Base-by-base conservation (phyloP, 2,797 vertebrate species). In the Chloroceryle amazona region DNA sequence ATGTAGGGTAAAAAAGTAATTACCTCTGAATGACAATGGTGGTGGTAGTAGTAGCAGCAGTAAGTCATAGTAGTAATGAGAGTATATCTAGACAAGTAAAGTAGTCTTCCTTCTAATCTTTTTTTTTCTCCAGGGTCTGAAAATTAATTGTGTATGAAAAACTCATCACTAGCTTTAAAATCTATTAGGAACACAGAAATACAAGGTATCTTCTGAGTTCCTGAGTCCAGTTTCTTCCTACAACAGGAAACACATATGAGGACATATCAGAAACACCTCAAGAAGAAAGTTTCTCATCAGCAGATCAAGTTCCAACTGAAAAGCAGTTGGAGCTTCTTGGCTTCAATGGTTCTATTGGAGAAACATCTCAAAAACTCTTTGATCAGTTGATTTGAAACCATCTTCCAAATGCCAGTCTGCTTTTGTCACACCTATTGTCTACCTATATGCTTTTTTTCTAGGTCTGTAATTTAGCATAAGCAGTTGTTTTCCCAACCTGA, bases 221-320 rank as follows among this genome's bases (percentile, higher is more conserved):
- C 72, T 89, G 51, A 61, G 28, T 80, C 35, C 67, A 82, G 1
- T 18, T 3, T 73, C 55, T 86, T 90, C 55, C 60, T 80, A 52
- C 37, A 52, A 35, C 8, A 66, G 51, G 66, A 90, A 83, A 84
- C 3, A 3, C 20, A 22, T 9, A 76, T 10, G 20, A 72, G 20
- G 37, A 75, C 0, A 0, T 60, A 76, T 57, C 62, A 89, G 66
- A 92, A 94, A 92, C 58, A 60, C 58, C 58, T 95, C 35, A 47
- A 47, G 31, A 92, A 70, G 70, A n/a, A 81, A 92, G 54, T 21
- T 94, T 82, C 49, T 51, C 74, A 60, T 85, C 19, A 96, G 73
- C 7, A 52, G 63, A 70, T 80, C 41, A 49, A 80, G 55, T 52
- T 82, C 35, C 73, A 92, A 26, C 16, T 72, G 73, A 81, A 70